A percentile compares a stretch with the other conserved stretches of the same genome.
Evolutionary conservation across 2,888 invertebrate species (phyloP).

Genomic region (Stenodema calcarata): DNA sequence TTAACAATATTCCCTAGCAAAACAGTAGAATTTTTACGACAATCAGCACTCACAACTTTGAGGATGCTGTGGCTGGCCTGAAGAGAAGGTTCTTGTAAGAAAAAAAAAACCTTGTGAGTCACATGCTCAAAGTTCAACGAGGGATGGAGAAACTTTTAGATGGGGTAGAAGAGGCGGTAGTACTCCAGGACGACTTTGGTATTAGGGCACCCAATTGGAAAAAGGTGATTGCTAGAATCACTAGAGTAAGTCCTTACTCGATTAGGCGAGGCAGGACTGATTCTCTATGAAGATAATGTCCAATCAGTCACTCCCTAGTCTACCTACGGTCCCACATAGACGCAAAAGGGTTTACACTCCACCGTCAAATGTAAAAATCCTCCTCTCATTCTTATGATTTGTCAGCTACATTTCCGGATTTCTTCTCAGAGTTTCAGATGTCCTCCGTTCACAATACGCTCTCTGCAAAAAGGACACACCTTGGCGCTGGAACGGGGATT

Average conservation of each 20-base stretch:
- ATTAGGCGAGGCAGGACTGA: neutral
- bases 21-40: constrained; percentile 59
- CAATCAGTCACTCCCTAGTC: neutral
- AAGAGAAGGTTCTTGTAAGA: constrained; percentile 51
- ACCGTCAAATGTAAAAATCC: neutral
- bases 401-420: constrained; percentile 33
- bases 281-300: constrained; percentile 3
- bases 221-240: neutral
- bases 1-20: constrained; percentile 57
- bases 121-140: constrained; percentile 54
- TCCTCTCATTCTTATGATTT: constrained; percentile 31
- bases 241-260: neutral
- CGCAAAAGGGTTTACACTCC: constrained; percentile 23
- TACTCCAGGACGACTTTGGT: constrained; percentile 52
- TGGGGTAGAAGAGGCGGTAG: constrained; percentile 54
- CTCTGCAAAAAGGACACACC: neutral
- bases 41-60: constrained; percentile 59
- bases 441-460: neutral
- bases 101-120: too few relatives aligned
- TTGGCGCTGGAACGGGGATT: neutral
- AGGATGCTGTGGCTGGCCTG: constrained; percentile 58
- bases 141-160: constrained; percentile 59
- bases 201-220: too few relatives aligned
- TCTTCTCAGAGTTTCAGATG: neutral
- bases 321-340: constrained; percentile 9